Conservation (phyloP, 2,113 vertebrate genomes). For the Maccullochella peelii region DNA sequence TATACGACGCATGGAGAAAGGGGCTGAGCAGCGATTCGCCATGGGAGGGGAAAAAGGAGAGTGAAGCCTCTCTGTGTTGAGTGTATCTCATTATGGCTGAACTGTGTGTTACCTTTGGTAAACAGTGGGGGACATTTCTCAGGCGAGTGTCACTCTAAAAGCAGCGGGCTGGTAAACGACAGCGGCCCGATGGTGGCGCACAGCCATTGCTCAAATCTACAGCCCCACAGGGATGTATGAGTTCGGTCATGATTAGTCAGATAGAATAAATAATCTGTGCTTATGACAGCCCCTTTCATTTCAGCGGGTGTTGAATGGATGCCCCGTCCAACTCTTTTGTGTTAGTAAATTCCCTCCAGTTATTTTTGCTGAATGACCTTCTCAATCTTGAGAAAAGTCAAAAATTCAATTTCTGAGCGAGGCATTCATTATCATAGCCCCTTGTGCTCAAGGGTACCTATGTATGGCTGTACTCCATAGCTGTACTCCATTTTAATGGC, state of each 20-base stretch:
- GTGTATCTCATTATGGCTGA: constrained; percentile 74
- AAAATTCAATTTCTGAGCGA: constrained; percentile 69
- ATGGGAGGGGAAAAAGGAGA: constrained; percentile 44
- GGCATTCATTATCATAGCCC: constrained; percentile 69
- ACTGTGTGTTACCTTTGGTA: constrained; percentile 81
- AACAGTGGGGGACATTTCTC: constrained; percentile 74
- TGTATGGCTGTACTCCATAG: no score
- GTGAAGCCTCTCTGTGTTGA: constrained; percentile 58
- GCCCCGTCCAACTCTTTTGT: constrained; percentile 53
- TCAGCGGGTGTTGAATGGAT: constrained; percentile 52
- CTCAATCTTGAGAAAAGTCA: constrained; percentile 71
- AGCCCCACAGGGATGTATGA: constrained; percentile 64
- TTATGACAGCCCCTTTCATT: constrained; percentile 56
- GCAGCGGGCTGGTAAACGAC: constrained; percentile 64
- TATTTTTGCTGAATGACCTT: constrained; percentile 74
- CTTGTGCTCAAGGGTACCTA: constrained; percentile 57
- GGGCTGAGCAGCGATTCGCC: constrained; percentile 70
- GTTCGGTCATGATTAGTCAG: constrained; percentile 68
- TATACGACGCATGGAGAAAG: constrained; percentile 65
- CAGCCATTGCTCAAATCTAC: constrained; percentile 64
- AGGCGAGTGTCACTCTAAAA: constrained; percentile 50
- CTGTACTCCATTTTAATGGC: constrained; percentile 38
- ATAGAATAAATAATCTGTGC: constrained; percentile 71
- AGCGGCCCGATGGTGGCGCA: constrained; percentile 26
- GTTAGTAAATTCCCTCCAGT: constrained; percentile 72